Evolutionary conservation across 2,888 invertebrate genomes (phyloP).

Genomic region (Octodonta nipae): DNA sequence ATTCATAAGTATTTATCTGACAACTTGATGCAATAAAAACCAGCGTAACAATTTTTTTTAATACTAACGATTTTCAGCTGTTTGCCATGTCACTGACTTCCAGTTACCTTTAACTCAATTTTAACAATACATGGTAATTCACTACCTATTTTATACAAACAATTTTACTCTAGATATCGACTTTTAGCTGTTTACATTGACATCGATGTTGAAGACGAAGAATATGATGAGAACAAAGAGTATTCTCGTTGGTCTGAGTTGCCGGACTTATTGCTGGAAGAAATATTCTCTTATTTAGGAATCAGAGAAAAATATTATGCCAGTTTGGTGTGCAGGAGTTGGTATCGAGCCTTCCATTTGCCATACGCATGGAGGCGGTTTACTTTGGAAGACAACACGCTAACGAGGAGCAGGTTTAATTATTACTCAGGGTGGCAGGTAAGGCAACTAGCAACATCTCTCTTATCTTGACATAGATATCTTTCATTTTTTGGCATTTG

Average conservation of each 20-base stretch:
- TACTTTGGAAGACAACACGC: constrained; percentile 53
- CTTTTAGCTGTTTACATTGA: constrained; percentile 29
- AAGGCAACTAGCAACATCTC: too few species aligned
- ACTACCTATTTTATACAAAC: too few species aligned
- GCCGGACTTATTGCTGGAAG: constrained; percentile 60
- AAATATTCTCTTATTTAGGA: constrained; percentile 53
- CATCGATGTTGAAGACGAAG: constrained; percentile 30
- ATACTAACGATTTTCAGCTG: too few species aligned
- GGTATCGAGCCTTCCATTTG: constrained; percentile 58
- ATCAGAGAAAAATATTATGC: constrained; percentile 60
- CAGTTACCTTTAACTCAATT: too few species aligned
- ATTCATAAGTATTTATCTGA: too few species aligned
- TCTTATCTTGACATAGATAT: too few species aligned
- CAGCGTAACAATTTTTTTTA: too few species aligned
- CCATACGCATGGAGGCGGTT: constrained; percentile 66
- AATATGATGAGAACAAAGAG: constrained; percentile 31
- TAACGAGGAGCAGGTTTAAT: constrained; percentile 63
- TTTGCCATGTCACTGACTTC: too few species aligned
- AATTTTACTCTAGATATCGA: too few species aligned
- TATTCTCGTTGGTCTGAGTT: constrained; percentile 52
- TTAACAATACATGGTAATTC: too few species aligned
- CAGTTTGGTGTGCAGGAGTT: constrained; percentile 52
- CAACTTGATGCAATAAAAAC: too few species aligned
- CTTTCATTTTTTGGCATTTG: too few species aligned
- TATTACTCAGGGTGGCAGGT: constrained; percentile 72